These are phyloP conservation scores for Anneissia japonica DNA, from an alignment of 35 echinoderm and acorn worm species.

Conservation along the genomic window DNA sequence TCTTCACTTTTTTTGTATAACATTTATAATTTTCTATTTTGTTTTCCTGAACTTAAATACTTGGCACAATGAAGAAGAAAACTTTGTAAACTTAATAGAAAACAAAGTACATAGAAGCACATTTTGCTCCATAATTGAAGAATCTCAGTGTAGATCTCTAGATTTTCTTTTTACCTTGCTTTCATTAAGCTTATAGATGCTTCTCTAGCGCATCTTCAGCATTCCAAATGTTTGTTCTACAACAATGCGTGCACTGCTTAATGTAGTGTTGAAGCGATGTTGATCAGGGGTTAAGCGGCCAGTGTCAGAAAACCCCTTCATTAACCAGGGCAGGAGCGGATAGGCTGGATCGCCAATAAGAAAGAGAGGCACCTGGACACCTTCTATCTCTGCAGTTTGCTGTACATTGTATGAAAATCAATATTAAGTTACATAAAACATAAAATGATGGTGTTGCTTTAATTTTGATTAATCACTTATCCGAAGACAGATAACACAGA, in stretches of 20 bases:
- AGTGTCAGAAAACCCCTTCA: conserved; percentile 44
- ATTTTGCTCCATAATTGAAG: too few relatives aligned
- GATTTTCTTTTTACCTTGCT: background rate
- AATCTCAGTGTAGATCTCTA: too few relatives aligned
- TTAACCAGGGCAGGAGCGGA: conserved; percentile 33
- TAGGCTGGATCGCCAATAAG: conserved; percentile 71
- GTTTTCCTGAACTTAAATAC: too few relatives aligned
- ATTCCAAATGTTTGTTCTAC: conserved; percentile 55
- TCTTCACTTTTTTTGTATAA: too few relatives aligned
- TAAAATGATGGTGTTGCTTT: too few relatives aligned
- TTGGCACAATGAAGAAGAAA: too few relatives aligned
- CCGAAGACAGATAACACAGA: background rate
- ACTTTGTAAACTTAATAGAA: too few relatives aligned
- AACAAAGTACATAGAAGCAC: too few relatives aligned
- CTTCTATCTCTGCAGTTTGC: background rate
- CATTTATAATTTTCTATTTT: too few relatives aligned
- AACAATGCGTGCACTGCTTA: conserved; percentile 45
- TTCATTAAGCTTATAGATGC: conserved; percentile 47
- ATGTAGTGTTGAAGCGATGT: conserved; percentile 21
- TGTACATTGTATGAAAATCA: background rate
- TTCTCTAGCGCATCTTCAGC: conserved; percentile 47
- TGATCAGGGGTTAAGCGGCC: conserved; percentile 7
- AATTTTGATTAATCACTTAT: too few relatives aligned
- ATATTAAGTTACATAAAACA: background rate
- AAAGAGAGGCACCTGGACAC: conserved; percentile 39